A percentile compares a stretch with the other conserved stretches of the same genome.
Evolutionary conservation across 2,888 invertebrate species (phyloP).

Genomic region (Hermaeophaga mercurialis): DNA sequence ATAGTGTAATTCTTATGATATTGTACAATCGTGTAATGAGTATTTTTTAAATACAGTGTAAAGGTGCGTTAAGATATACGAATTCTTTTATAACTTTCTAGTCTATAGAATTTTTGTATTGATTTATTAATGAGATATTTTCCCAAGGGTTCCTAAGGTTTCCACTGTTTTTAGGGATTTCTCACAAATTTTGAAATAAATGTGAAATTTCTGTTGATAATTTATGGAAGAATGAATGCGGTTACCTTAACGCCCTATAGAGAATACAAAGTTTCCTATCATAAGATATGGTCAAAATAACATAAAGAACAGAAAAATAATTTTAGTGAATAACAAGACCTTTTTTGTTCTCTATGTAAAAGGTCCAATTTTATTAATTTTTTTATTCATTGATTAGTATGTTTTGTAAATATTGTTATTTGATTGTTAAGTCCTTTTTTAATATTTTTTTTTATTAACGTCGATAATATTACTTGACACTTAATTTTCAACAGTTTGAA

Average conservation of each 20-base stretch:
- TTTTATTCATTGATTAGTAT: slow-evolving; percentile 12
- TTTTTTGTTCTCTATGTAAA: slow-evolving; percentile 12
- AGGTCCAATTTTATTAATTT: slow-evolving; percentile 7
- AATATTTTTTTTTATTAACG: slow-evolving; percentile 8
- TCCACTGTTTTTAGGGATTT: too few relatives aligned
- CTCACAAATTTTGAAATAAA: too few relatives aligned
- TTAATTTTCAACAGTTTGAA: background rate
- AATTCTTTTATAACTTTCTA: too few relatives aligned
- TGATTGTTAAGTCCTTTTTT: slow-evolving; percentile 18
- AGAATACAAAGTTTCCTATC: slow-evolving; percentile 14
- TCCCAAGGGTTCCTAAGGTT: too few relatives aligned
- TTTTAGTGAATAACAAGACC: background rate
- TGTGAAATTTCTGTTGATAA: too few relatives aligned
- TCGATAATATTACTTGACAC: background rate
- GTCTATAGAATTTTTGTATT: too few relatives aligned
- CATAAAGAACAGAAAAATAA: slow-evolving; percentile 9
- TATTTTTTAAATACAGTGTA: background rate
- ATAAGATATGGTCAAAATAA: slow-evolving; percentile 11
- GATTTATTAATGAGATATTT: too few relatives aligned
- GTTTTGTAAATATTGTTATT: slow-evolving; percentile 26
- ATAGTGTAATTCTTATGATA: slow-evolving; percentile 19
- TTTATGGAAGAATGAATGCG: too few relatives aligned
- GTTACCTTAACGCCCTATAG: slow-evolving; percentile 1
- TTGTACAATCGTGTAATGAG: slow-evolving; percentile 18
- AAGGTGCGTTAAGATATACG: background rate